Conservation (phyloP, 1,140 invertebrate genomes). For the Cydia fagiglandana region DNA sequence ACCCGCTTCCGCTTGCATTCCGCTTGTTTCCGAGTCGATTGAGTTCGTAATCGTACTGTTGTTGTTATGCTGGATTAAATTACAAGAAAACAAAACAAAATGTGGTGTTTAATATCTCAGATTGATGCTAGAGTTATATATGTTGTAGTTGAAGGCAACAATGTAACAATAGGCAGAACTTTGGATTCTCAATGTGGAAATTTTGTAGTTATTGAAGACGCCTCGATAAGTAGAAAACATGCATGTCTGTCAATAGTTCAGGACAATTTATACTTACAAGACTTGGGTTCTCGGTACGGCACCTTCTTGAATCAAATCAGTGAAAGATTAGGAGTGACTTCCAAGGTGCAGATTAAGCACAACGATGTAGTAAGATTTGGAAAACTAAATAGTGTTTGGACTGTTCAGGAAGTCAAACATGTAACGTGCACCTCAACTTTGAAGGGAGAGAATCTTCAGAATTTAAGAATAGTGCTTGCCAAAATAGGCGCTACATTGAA, state of each 20-base stretch:
- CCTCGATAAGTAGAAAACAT: slow-evolving; percentile 80
- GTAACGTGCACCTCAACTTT: slow-evolving; percentile 76
- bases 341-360: slow-evolving; percentile 58
- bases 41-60: neutral
- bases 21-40: neutral
- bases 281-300: slow-evolving; percentile 80
- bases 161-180: slow-evolving; percentile 61
- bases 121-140: slow-evolving; percentile 61
- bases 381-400: slow-evolving; percentile 75
- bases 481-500: slow-evolving; percentile 71
- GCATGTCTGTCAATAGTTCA: slow-evolving; percentile 60
- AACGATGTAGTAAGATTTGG: slow-evolving; percentile 79
- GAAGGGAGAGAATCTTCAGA: slow-evolving; percentile 60
- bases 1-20: too few relatives aligned
- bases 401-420: slow-evolving; percentile 60
- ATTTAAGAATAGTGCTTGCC: slow-evolving; percentile 58
- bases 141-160: slow-evolving; percentile 47
- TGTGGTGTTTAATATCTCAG: slow-evolving; percentile 68
- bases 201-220: slow-evolving; percentile 74
- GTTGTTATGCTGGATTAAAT: neutral
- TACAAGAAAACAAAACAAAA: slow-evolving; percentile 36
- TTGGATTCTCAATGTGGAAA: slow-evolving; percentile 58
- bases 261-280: slow-evolving; percentile 61
- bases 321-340: slow-evolving; percentile 56
- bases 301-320: slow-evolving; percentile 76